phyloP scores from a whole-genome alignment of 2,113 vertebrate genomes.

The Madoqua kirkii region DNA sequence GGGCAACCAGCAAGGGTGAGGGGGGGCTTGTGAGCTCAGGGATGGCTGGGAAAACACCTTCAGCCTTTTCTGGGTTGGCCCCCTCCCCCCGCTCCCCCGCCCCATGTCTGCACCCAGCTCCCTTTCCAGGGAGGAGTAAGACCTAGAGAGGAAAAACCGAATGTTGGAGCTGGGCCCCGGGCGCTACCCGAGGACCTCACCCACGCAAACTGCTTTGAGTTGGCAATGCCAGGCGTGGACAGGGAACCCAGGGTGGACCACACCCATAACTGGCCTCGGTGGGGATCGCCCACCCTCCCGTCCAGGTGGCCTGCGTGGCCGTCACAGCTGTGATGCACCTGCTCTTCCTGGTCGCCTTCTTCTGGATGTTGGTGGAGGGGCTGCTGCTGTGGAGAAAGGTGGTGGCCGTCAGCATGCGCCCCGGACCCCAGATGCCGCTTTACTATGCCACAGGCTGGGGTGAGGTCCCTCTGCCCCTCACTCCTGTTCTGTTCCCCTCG shows the following conservation, averaged over 20 bases:
- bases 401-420: slow-evolving; percentile 89
- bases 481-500: not conserved
- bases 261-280: rapidly evolving
- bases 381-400: slow-evolving; percentile 95
- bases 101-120: not conserved
- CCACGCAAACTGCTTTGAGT: rapidly evolving
- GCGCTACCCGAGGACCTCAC: not conserved
- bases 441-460: slow-evolving; percentile 92
- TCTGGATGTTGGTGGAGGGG: slow-evolving; percentile 95
- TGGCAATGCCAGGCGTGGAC: not conserved
- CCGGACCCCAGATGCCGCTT: slow-evolving; percentile 87
- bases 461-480: slow-evolving; percentile 53
- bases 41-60: not conserved
- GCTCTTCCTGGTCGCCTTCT: slow-evolving; percentile 93
- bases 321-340: slow-evolving; percentile 89
- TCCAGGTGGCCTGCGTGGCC: slow-evolving; percentile 83
- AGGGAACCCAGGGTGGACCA: rapidly evolving
- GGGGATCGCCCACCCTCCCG: not conserved
- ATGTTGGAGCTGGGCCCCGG: not conserved
- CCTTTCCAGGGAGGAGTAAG: not conserved
- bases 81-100: rapidly evolving
- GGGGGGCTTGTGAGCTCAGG: not conserved
- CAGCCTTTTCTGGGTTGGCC: not conserved
- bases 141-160: not conserved
- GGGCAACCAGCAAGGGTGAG: not conserved